Percentiles rank a stretch among this genome's conserved stretches.
Evolutionary conservation across 2,888 invertebrate species (phyloP).

Genomic region (Anoplius nigerrimus): DNA sequence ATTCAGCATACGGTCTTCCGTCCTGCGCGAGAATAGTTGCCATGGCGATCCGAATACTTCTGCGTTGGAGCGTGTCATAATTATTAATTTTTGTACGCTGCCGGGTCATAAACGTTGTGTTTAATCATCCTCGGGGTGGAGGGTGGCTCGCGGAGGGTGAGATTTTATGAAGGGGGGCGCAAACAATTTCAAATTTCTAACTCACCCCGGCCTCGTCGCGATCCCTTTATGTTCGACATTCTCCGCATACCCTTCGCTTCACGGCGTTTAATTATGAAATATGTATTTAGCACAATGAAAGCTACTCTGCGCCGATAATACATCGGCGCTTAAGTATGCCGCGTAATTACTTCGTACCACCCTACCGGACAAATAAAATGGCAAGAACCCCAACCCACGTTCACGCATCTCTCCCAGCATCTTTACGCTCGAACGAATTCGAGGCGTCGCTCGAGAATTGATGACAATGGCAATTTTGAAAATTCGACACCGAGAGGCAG

Average conservation of each 20-base stretch:
- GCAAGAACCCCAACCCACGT: neutral
- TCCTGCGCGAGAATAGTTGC: no score
- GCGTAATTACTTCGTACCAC: conserved; percentile 19
- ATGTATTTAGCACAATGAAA: conserved; percentile 53
- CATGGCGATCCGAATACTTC: no score
- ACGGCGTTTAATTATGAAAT: conserved; percentile 56
- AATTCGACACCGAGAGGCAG: conserved; percentile 3
- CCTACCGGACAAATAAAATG: conserved; percentile 18
- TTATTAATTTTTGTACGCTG: conserved; percentile 36
- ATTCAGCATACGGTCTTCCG: no score
- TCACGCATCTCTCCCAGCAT: neutral
- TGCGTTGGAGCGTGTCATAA: conserved; percentile 5
- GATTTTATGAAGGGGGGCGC: conserved; percentile 46
- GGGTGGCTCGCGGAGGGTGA: conserved; percentile 32
- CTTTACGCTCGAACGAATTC: conserved; percentile 11
- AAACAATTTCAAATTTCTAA: conserved; percentile 57
- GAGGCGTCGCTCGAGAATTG: conserved; percentile 9
- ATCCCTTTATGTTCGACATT: conserved; percentile 53
- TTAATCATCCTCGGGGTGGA: conserved; percentile 47
- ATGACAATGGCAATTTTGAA: conserved; percentile 6
- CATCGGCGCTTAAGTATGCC: conserved; percentile 42
- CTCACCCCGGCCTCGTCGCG: conserved; percentile 40
- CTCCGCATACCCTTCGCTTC: conserved; percentile 45
- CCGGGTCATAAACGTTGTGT: conserved; percentile 28
- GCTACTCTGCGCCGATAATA: conserved; percentile 45